Percentiles rank a stretch among this genome's conserved stretches.
Conservation (phyloP, 2,797 vertebrate species). For the Eupleurogrammus muticus region DNA sequence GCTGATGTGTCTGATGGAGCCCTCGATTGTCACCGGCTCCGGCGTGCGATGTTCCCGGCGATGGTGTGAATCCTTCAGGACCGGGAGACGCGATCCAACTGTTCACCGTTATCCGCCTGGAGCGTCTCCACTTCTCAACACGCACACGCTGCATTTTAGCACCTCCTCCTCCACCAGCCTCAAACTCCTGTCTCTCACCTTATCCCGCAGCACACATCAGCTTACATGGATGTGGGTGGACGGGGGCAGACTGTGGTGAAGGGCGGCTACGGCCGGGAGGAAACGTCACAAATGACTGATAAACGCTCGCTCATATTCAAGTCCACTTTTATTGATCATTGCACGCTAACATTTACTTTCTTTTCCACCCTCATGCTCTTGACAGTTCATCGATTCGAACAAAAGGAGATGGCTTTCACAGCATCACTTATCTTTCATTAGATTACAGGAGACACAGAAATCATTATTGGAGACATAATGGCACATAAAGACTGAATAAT, state of each 20-base stretch:
- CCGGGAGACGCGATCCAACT: conserved; percentile 70
- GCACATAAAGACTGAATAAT: conserved; percentile 70
- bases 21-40: conserved; percentile 53
- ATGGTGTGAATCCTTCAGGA: conserved; percentile 70
- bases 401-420: conserved; percentile 58
- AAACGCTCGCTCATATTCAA: conserved; percentile 56
- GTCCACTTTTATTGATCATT: conserved; percentile 75
- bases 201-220: conserved; percentile 10
- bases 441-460: conserved; percentile 67
- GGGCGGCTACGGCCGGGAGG: conserved; percentile 19
- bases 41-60: conserved; percentile 66
- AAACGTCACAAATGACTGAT: conserved; percentile 62
- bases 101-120: conserved; percentile 51
- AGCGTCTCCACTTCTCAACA: conserved; percentile 31
- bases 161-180: conserved; percentile 29
- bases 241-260: not conserved
- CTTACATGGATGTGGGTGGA: not conserved
- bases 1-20: conserved; percentile 50
- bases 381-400: conserved; percentile 74
- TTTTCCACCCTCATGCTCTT: conserved; percentile 52
- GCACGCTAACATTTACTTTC: conserved; percentile 72
- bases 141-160: conserved; percentile 50
- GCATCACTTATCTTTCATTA: conserved; percentile 74
- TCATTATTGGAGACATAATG: conserved; percentile 73
- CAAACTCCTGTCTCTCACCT: conserved; percentile 38